phyloP scores from a whole-genome alignment of 1,140 invertebrate species.

The Acromyrmex echinatior region DNA sequence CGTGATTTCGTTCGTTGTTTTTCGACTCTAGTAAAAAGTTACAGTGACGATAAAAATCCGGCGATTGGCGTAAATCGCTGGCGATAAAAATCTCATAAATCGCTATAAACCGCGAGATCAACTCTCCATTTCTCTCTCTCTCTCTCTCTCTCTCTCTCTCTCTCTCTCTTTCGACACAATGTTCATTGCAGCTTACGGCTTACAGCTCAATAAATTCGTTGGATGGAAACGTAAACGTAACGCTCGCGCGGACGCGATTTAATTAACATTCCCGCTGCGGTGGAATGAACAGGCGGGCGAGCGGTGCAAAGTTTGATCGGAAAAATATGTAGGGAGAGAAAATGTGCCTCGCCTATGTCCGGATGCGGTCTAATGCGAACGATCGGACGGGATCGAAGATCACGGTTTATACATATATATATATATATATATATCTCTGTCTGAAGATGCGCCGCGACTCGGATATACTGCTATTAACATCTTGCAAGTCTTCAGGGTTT shows the following conservation, averaged over 20 bases:
- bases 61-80: slow-evolving; percentile 21
- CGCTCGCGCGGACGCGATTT: slow-evolving; percentile 46
- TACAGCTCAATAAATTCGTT: slow-evolving; percentile 47
- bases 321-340: slow-evolving; percentile 54
- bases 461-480: slow-evolving; percentile 7
- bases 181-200: slow-evolving; percentile 11
- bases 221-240: slow-evolving; percentile 62
- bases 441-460: slow-evolving; percentile 13
- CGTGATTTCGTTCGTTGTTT: slow-evolving; percentile 17
- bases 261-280: slow-evolving; percentile 61
- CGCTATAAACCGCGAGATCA: slow-evolving; percentile 14
- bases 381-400: slow-evolving; percentile 48
- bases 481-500: not conserved
- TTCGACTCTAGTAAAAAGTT: not conserved
- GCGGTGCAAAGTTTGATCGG: not conserved
- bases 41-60: slow-evolving; percentile 21
- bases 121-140: slow-evolving; percentile 1
- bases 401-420: not conserved
- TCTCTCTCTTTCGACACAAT: slow-evolving; percentile 15
- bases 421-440: not conserved
- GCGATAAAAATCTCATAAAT: slow-evolving; percentile 51
- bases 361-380: slow-evolving; percentile 41
- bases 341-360: slow-evolving; percentile 41
- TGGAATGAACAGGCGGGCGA: slow-evolving; percentile 30
- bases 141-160: not conserved